Percentiles rank a stretch among this genome's conserved stretches.
Evolutionary conservation across 2,113 vertebrate genomes (phyloP).

Genomic region (Etia nguti): DNA sequence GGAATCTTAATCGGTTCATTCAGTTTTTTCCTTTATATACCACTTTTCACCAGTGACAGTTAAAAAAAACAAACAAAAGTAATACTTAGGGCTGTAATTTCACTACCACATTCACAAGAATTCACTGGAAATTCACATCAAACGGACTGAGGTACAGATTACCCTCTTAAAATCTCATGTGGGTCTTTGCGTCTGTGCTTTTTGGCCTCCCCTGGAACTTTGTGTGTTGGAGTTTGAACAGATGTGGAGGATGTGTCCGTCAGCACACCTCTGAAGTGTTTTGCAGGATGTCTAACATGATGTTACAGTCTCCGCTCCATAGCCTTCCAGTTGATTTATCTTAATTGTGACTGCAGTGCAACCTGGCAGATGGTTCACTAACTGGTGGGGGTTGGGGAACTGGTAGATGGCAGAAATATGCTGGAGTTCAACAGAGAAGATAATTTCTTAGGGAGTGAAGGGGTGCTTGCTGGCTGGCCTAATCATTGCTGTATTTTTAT

Average conservation of each 20-base stretch:
- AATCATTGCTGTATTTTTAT: too few species aligned
- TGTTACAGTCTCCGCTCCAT: neutral
- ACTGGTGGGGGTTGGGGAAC: neutral
- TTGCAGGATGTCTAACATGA: neutral
- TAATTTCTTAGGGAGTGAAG: neutral
- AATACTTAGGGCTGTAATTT: conserved; percentile 1
- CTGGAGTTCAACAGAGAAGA: neutral
- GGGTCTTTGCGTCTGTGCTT: neutral
- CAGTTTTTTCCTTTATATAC: neutral
- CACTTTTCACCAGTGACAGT: neutral
- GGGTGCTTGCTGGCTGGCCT: too few species aligned
- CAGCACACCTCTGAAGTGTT: neutral
- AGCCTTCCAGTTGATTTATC: neutral
- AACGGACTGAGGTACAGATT: neutral
- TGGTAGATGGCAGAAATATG: neutral
- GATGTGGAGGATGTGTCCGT: neutral
- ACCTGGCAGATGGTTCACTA: neutral
- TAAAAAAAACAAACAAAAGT: neutral
- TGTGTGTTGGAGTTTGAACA: neutral
- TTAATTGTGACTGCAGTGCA: neutral
- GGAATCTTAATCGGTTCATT: neutral
- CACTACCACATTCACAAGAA: neutral
- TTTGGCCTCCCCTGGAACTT: neutral
- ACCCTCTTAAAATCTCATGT: neutral
- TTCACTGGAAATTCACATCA: neutral